Base-by-base conservation (phyloP, 2,888 invertebrate species). In the Scaptomyza caliginosa region DNA sequence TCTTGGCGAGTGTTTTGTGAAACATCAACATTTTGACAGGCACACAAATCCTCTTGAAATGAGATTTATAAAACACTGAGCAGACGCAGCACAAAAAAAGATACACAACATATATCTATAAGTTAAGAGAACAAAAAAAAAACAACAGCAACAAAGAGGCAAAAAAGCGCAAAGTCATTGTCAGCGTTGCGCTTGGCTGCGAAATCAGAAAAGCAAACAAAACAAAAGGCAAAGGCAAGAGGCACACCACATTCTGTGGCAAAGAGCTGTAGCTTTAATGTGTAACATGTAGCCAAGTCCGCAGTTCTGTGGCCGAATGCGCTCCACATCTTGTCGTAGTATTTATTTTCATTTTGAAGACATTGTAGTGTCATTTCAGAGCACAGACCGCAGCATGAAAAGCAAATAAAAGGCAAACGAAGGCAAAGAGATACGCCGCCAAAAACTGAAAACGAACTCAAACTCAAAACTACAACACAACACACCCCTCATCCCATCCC, bases 341-440 rank as follows among this genome's bases (percentile, higher is more conserved):
- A 83, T 88, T 88, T 88, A 88, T 89, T 89, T 84, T 84, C 88
- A 88, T 88, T 84, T 88, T 67, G 68, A 77, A 86, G 84, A 86
- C 89, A 73, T 81, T 89, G 82, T 86, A 84, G 88, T 87, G 83
- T 84, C 83, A 84, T 88, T 84, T 84, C 82, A 87, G 76, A 34
- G 16, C 69, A 68, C 62, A 63, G 59, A 75, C 68, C 69, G 86
- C 81, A 86, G 74, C 85, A 69, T 71, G 77, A 75, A 89, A 81
- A 75, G 69, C 74, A 89, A 77, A 80, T 74, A 73, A 24, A 16
- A 11, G 16, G 13, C 23, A 24, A 40, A 42, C 11, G 6, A 24
- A 26, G 17, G 11, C 43, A 66, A 76, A 75, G 8, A 24, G 60
- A 69, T 45, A 36, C 62, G 55, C 54, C 30, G 70, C 55, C 50